Base-by-base conservation (phyloP, 2,888 invertebrate species). In the Synergus umbraculus region DNA sequence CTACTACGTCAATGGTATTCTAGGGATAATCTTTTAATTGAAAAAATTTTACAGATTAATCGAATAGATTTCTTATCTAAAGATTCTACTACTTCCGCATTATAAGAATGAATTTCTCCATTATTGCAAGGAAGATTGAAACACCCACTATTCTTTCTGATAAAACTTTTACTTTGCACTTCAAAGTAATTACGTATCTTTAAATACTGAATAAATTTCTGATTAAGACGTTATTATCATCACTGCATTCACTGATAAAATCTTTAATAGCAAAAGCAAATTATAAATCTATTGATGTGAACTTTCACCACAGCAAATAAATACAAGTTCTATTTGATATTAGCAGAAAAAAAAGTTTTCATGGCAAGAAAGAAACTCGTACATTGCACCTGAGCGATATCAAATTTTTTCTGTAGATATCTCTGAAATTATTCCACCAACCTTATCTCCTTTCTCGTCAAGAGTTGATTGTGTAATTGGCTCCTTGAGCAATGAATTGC, bases 31-130 rank as follows among this genome's bases (percentile, higher is more conserved):
- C n/a, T 66, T 29, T 18, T 18, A 18, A 43, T 65, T n/a, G 10
- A 44, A 65, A 65, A 43, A 66, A 66, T 41, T 43, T 4, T 5
- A 44, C 10, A 22, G 46, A 46, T 46, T 22, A 18, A 67, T 46
- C 67, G 7, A 13, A 67, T 46, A 18, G 10, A 1, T 22, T 67
- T 29, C 67, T 67, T 46, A 67, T 67, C 67, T 22, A 12, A 12
- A 13, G 44, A 67, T 67, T 22, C 4, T 63, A 63, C 63, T 22
- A 46, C 44, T 67, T 67, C 67, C 46, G 67, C 13, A 46, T 29
- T 29, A 29, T 46, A 67, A 67, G 13, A 13, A 18, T 13, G 10
- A 46, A 67, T 44, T 44, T 44, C 67, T 22, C 12, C 12, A 0
- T 29, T 13, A 44, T 18, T 66, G 5, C 41, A 13, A 44, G 22